Base-by-base conservation (phyloP, 2,113 vertebrate genomes). In the Mohoua ochrocephala region DNA sequence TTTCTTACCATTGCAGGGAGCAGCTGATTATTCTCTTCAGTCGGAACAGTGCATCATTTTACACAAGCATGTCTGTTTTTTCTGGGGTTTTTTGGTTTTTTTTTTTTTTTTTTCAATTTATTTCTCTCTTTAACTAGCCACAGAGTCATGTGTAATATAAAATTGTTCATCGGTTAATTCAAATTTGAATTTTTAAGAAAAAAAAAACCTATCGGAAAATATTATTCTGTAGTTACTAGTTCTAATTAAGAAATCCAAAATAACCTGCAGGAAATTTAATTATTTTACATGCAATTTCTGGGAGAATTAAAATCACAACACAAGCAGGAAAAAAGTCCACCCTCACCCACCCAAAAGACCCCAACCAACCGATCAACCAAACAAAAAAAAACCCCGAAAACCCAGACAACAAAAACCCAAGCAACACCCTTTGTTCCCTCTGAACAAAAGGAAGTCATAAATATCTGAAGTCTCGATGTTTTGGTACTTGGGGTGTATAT, bases 11-110 rank as follows among this genome's bases (percentile, higher is more conserved):
- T 56, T 84, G 15, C 71, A 83, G 28, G 27, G 57, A 93, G 88
- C 93, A 97, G 95, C 86, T 96, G 96, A 97, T 96, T 92, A 81
- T 73, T 90, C 54, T 94, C 26, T 68, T 87, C 54, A 50, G 53
- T 54, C 71, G 78, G 35, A 73, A 53, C 6, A 67, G 30, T 35
- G 70, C 67, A 87, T 76, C 60, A 39, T 26, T 93, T 85, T 78
- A 80, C 53, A 63, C 7, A 11, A 69, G 23, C 24, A 73, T 85
- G 81, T 87, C 37, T 68, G 18, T 23, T 89, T 91, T 78, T 70
- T 77, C 49, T 49, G 27, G 3, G 16, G 5, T 14, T 45, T 35
- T 50, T 83, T 15, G n/a, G 3, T 4, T 3, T 28, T 74, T 68
- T 53, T 33, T 2, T 15, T 47, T 79, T 4, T 64, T 64, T 57